Evolutionary conservation across 2,113 vertebrate genomes (phyloP).

Genomic region (Amphiprion percula): DNA sequence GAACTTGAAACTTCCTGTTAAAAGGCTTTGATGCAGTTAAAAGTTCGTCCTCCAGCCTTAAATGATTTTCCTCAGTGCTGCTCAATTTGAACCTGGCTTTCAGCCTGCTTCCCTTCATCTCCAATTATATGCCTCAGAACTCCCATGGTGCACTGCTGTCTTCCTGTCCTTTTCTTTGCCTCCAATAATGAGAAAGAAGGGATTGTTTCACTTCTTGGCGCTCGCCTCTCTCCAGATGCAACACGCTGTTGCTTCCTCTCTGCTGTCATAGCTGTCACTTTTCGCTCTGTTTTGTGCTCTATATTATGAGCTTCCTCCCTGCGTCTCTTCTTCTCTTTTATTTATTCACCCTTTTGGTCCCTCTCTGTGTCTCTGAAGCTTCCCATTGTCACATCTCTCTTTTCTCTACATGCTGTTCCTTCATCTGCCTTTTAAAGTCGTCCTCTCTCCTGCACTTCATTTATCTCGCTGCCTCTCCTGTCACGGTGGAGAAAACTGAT

Average conservation of each 20-base stretch:
- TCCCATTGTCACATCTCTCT: slow-evolving; percentile 50
- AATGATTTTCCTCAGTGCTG: slow-evolving; percentile 16
- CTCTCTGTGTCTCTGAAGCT: slow-evolving; percentile 36
- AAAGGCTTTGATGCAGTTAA: background rate
- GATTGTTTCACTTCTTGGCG: slow-evolving; percentile 72
- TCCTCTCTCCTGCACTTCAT: slow-evolving; percentile 36
- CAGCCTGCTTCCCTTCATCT: slow-evolving; percentile 38
- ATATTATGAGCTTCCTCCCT: slow-evolving; percentile 12
- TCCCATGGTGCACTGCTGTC: slow-evolving; percentile 68
- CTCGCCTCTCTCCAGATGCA: slow-evolving; percentile 68
- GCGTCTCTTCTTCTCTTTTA: slow-evolving; percentile 46
- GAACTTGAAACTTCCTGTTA: background rate
- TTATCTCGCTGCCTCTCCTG: slow-evolving; percentile 32
- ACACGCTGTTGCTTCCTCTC: slow-evolving; percentile 68
- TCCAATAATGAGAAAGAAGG: slow-evolving; percentile 71
- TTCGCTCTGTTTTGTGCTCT: slow-evolving; percentile 43
- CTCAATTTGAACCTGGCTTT: slow-evolving; percentile 51
- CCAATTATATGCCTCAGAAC: slow-evolving; percentile 60
- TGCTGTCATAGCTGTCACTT: slow-evolving; percentile 51
- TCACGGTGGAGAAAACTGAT: slow-evolving; percentile 47
- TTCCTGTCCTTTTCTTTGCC: slow-evolving; percentile 64
- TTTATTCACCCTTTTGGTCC: slow-evolving; percentile 60
- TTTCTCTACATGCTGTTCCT: slow-evolving; percentile 34
- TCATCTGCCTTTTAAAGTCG: slow-evolving; percentile 55
- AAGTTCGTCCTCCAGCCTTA: slow-evolving; percentile 8